phyloP scores from a whole-genome alignment of 2,888 invertebrate genomes.

The Celastrina argiolus region DNA sequence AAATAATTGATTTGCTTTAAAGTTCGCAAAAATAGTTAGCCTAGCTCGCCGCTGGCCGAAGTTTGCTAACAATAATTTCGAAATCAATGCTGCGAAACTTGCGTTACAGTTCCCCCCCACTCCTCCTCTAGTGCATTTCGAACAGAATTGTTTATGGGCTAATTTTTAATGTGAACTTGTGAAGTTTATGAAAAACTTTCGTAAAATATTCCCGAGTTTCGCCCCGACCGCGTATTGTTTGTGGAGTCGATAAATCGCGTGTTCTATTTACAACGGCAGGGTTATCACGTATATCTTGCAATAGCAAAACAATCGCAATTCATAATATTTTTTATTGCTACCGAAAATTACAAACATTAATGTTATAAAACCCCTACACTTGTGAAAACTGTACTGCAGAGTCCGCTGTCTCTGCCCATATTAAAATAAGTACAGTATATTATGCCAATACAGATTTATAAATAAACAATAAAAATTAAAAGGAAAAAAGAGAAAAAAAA shows the following conservation, averaged over 20 bases:
- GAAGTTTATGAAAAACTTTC: constrained; percentile 23
- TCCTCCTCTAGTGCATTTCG: constrained; percentile 25
- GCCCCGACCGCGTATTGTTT: constrained; percentile 3
- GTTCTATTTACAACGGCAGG: neutral
- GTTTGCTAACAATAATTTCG: constrained; percentile 33
- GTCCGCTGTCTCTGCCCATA: too few relatives aligned
- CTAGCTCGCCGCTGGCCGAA: constrained; percentile 10
- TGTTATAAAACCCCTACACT: too few relatives aligned
- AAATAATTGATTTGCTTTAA: neutral
- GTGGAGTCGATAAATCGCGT: neutral
- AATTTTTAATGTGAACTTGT: constrained; percentile 29
- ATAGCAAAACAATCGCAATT: too few relatives aligned
- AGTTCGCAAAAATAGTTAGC: neutral
- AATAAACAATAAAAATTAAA: too few relatives aligned
- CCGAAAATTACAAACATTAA: too few relatives aligned
- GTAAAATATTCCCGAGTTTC: constrained; percentile 21
- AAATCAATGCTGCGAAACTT: constrained; percentile 31
- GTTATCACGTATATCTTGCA: too few relatives aligned
- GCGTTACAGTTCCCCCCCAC: constrained; percentile 34
- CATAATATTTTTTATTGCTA: too few relatives aligned
- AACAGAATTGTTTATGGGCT: constrained; percentile 38
- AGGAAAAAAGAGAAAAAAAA: too few relatives aligned
- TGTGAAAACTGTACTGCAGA: too few relatives aligned
- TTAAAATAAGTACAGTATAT: too few relatives aligned
- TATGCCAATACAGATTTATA: too few relatives aligned